Evolutionary conservation across 2,113 vertebrate species (phyloP), one percentile per base, ranked within the genome.

Genomic region (Oreocharis arfaki): DNA sequence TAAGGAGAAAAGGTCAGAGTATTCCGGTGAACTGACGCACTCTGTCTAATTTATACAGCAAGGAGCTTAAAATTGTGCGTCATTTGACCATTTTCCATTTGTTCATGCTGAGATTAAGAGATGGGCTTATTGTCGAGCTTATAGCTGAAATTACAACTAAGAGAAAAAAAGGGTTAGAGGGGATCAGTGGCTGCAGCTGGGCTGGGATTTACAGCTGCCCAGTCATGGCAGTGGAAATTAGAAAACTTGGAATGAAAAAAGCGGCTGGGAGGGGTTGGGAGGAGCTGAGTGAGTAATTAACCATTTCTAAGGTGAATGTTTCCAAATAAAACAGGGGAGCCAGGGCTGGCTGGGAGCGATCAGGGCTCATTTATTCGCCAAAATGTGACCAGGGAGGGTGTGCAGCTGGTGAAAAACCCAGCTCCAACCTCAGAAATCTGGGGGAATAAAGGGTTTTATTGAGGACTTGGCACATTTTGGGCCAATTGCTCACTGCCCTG

Each of bases 11-110:
- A 97, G 97, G 96, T 98, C 97, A 98, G 90, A 95, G 88, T 95
- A 98, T 97, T 97, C 96, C 97, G 95, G 94, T 96, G 95, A 97
- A 84, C 96, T 97, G 97, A 98, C 94, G 93, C 68, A 97, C 93
- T 97, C 68, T 1, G 82, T 96, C 96, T 97, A 92, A 98, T 98
- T 98, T 97, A 96, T 96, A 86, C 90, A 92, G 94, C 69, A 71
- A 96, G 96, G 80, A 97, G 93, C 94, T 97, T 97, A 97, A 96
- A 97, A 79, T 27, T 95, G 93, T 97, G 96, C 94, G 90, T 98
- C 98, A 98, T 95, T 97, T 97, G 92, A 93, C 96, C 92, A 76
- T 97, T 98, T 98, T 97, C 96, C 96, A 95, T 96, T 98, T 96
- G 87, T 97, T 97, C 93, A 77, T 95, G 90, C 95, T 95, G 96